phyloP scores from a whole-genome alignment of 2,888 invertebrate genomes.

The Conomelus anceps region DNA sequence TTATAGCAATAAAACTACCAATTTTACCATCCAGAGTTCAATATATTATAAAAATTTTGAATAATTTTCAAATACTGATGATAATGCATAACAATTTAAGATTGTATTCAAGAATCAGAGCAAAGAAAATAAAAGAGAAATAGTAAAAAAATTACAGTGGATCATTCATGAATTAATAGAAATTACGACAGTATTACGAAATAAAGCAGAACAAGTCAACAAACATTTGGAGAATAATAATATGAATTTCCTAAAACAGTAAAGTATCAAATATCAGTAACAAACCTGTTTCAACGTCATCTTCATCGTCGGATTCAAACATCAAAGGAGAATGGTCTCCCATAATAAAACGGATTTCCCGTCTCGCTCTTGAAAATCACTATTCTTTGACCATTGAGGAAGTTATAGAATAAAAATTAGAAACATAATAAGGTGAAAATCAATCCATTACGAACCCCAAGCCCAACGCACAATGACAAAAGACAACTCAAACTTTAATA shows the following conservation, averaged over 20 bases:
- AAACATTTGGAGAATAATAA: no score
- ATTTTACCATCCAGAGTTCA: no score
- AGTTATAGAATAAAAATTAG: background rate
- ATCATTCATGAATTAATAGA: no score
- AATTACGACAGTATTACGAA: no score
- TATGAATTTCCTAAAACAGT: background rate
- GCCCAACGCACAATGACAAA: background rate
- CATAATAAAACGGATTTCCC: background rate
- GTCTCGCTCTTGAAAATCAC: background rate
- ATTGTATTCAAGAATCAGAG: no score
- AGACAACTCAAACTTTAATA: background rate
- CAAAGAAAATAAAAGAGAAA: no score
- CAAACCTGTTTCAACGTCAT: background rate
- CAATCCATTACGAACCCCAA: background rate
- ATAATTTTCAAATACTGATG: no score
- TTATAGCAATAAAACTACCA: no score
- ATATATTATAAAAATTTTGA: no score
- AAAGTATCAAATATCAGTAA: background rate
- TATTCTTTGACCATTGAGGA: background rate
- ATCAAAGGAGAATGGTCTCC: slow-evolving; percentile 14
- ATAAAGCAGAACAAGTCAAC: no score
- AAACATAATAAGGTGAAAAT: background rate
- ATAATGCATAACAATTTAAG: no score
- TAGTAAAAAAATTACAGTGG: no score
- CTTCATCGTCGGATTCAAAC: slow-evolving; percentile 20